These are phyloP conservation scores for Hylomyscus alleni DNA, from an alignment of 2,797 vertebrate species.

Conservation along the genomic window DNA sequence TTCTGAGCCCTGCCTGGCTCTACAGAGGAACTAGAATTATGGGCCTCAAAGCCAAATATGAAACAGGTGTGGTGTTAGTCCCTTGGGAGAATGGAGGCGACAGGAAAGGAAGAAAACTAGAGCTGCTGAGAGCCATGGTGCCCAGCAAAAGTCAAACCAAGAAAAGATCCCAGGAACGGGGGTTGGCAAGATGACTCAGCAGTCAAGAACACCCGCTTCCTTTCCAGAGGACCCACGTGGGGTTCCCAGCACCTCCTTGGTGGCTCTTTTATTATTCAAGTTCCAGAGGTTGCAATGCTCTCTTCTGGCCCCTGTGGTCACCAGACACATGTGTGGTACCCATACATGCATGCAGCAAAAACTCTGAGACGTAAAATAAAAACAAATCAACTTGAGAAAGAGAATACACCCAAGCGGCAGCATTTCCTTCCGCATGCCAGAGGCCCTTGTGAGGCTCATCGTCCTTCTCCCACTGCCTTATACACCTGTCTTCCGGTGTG, in stretches of 20 bases:
- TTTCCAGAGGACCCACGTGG: background rate
- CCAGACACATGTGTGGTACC: background rate
- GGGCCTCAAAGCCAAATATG: slow-evolving; percentile 41
- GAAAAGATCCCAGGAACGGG: background rate
- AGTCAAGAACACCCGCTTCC: background rate
- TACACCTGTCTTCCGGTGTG: background rate
- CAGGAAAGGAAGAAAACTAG: background rate
- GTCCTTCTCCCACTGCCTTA: background rate
- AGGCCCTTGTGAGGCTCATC: background rate
- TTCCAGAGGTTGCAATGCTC: background rate
- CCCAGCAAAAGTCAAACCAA: slow-evolving; percentile 31
- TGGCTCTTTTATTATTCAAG: background rate
- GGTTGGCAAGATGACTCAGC: background rate
- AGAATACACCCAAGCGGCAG: background rate
- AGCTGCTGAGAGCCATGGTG: background rate
- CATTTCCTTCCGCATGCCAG: too few species aligned
- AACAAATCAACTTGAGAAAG: background rate
- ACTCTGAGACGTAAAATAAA: background rate
- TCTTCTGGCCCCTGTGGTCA: background rate
- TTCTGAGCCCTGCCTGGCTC: slow-evolving; percentile 68
- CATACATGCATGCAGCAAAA: background rate
- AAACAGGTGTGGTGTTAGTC: background rate
- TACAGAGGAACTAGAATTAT: slow-evolving; percentile 42
- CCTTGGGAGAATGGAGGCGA: background rate
- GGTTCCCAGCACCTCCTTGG: background rate